Evolutionary conservation across 2,888 invertebrate species (phyloP), one percentile per base, ranked within the genome.

Genomic region (Panopea generosa): DNA sequence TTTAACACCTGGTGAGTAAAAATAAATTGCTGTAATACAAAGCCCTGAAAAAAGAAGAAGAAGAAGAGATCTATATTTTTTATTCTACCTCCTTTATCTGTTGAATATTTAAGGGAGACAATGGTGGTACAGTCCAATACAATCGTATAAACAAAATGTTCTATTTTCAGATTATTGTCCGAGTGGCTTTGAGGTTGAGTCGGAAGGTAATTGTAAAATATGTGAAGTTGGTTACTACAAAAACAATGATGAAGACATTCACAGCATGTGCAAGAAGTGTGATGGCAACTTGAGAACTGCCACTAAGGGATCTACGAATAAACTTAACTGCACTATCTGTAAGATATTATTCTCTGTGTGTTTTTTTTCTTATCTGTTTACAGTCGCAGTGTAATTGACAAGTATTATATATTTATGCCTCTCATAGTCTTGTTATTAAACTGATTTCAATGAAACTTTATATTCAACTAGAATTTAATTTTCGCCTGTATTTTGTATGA

Each of bases 161-260:
- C 33, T 11, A n/a, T 57, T 47, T 72, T 43, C 73, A 85, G 85
- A 77, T 60, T 85, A 77, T 60, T 85, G 85, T 60, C 65, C 66
- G 9, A 60, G 74, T 65, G 84, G 85, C 2, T 78, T 59, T 60
- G 68, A 82, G 29, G 80, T 61, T 14, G 43, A 56, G 9, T 18
- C 55, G 11, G 50, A 4, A 4, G 20, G 26, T 24, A 43, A 11
- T 3, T 77, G 77, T 47, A 22, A 29, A 11, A 47, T 55, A 2
- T 86, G 86, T 66, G 22, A 50, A 0, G 40, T 82, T 11, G 85
- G 82, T 6, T 52, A 45, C 1, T 85, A 81, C 74, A 86, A 82
- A 47, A 71, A 81, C 59, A 82, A 86, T 27, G 61, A 38, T 7
- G 59, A 47, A 0, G 60, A 73, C 38, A 57, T 53, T 2, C 80